Conservation (phyloP, 1,140 invertebrate species). For the Bombus breviceps region DNA sequence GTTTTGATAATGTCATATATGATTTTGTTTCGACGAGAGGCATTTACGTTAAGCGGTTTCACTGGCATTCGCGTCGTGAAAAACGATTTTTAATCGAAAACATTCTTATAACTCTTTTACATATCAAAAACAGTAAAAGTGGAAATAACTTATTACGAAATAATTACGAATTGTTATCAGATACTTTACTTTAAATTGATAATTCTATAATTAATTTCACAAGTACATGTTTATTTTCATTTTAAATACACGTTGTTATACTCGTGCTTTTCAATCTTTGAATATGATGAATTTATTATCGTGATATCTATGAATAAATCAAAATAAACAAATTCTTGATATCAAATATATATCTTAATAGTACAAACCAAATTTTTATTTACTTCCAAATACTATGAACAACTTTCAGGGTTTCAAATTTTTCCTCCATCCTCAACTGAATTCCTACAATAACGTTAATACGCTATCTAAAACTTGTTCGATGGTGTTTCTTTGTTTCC, state of each 20-base stretch:
- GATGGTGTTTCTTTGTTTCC: not conserved
- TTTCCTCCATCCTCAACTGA: not conserved
- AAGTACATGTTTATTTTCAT: not conserved
- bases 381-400: not conserved
- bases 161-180: not conserved
- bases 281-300: not conserved
- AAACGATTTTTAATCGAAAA: constrained; percentile 8
- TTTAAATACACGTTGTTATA: not conserved
- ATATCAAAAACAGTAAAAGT: not conserved
- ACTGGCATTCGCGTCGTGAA: not conserved
- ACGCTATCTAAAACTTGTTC: not conserved
- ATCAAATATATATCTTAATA: too few species aligned
- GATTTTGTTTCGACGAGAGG: not conserved
- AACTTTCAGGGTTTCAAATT: not conserved
- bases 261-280: not conserved
- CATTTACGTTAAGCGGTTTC: constrained; percentile 13
- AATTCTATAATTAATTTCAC: not conserved
- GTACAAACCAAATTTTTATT: not conserved
- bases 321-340: too few species aligned
- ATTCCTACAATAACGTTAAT: not conserved
- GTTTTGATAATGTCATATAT: constrained; percentile 13
- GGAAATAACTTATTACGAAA: not conserved
- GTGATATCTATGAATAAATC: too few species aligned
- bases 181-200: not conserved
- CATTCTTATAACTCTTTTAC: not conserved